A percentile compares a stretch with the other conserved stretches of the same genome.
phyloP scores from a whole-genome alignment of 2,888 invertebrate genomes.

The Callimorpha dominula region DNA sequence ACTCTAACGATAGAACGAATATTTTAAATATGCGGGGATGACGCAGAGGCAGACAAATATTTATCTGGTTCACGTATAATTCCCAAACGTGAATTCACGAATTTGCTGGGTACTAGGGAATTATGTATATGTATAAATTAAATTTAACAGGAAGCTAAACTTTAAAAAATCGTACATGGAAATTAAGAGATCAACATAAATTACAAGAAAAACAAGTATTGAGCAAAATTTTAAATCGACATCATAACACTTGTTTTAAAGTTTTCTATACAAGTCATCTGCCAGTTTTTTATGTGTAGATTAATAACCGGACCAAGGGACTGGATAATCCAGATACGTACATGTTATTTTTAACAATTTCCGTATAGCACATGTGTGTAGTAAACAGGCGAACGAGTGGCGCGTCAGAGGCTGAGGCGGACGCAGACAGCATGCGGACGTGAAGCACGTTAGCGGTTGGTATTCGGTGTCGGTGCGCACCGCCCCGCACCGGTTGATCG shows the following conservation, averaged over 20 bases:
- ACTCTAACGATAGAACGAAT: not conserved
- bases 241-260: not conserved
- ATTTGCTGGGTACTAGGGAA: not conserved
- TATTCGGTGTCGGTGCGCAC: slow-evolving; percentile 6
- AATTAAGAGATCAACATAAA: not conserved
- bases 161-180: not conserved
- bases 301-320: slow-evolving; percentile 3
- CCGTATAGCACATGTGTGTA: not conserved
- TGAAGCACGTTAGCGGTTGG: slow-evolving; percentile 7
- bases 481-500: slow-evolving; percentile 22
- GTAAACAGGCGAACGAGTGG: not conserved
- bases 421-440: slow-evolving; percentile 8
- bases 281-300: slow-evolving; percentile 4
- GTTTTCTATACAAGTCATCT: slow-evolving; percentile 3
- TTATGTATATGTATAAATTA: not conserved
- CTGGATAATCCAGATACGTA: slow-evolving; percentile 2
- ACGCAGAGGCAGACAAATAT: not conserved
- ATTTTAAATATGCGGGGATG: not conserved
- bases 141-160: not conserved
- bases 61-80: not conserved
- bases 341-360: not conserved
- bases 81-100: not conserved
- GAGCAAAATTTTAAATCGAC: not conserved
- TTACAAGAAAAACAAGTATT: slow-evolving; percentile 1
- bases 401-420: slow-evolving; percentile 5